These are phyloP conservation scores for Nemurella pictetii DNA, from an alignment of 2,888 invertebrate genomes.

Conservation along the genomic window DNA sequence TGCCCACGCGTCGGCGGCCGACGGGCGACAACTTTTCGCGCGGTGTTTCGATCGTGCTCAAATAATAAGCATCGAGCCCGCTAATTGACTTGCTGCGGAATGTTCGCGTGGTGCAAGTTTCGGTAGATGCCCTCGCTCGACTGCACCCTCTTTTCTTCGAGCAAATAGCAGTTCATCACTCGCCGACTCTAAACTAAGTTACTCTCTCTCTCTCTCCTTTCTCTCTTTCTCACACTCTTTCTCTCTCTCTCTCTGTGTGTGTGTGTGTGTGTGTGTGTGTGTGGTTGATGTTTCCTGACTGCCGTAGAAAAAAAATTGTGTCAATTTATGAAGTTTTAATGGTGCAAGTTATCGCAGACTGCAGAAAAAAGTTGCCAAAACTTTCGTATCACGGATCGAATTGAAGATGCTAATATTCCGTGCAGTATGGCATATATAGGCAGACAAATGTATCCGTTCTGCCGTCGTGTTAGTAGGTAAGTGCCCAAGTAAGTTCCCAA, in stretches of 20 bases:
- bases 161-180: not conserved
- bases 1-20: not conserved
- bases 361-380: not conserved
- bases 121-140: too few species aligned
- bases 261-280: not conserved
- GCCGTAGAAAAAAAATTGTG: conserved; percentile 1
- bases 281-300: not conserved
- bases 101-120: too few species aligned
- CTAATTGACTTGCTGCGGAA: not conserved
- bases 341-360: not conserved
- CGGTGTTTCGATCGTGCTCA: not conserved
- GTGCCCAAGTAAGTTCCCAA: not conserved
- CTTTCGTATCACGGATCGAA: not conserved
- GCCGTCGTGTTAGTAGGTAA: too few species aligned
- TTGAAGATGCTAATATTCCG: not conserved
- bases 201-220: too few species aligned
- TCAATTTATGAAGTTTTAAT: conserved; percentile 12
- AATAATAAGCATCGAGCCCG: not conserved
- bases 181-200: not conserved
- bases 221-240: too few species aligned
- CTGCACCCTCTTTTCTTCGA: too few species aligned
- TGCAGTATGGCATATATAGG: too few species aligned
- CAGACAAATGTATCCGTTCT: too few species aligned
- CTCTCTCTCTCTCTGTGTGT: too few species aligned
- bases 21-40: not conserved